Evolutionary conservation across 2,888 invertebrate genomes (phyloP).

Genomic region (Psylliodes chrysocephalus): DNA sequence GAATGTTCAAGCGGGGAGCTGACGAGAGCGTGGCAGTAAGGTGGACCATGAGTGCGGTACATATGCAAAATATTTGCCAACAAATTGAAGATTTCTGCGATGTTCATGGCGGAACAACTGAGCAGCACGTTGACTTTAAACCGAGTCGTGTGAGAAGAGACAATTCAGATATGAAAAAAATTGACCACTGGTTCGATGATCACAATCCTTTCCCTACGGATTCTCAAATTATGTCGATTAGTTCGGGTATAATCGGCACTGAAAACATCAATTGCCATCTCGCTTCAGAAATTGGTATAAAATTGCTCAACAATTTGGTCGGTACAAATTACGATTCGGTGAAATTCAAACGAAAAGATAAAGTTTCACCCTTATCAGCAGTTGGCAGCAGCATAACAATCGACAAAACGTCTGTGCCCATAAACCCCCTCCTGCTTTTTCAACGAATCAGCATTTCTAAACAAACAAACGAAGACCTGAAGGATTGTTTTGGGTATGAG

Average conservation of each 20-base stretch:
- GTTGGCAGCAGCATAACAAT: slow-evolving; percentile 5
- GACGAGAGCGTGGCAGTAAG: slow-evolving; percentile 36
- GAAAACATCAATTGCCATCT: slow-evolving; percentile 21
- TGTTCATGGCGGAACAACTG: background rate
- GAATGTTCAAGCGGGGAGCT: slow-evolving; percentile 40
- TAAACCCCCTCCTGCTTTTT: slow-evolving; percentile 32
- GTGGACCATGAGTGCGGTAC: slow-evolving; percentile 41
- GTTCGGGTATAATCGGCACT: slow-evolving; percentile 24
- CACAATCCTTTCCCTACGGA: slow-evolving; percentile 5
- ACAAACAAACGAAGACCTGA: slow-evolving; percentile 8
- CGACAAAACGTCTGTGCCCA: slow-evolving; percentile 8
- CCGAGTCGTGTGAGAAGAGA: background rate
- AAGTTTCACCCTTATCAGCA: slow-evolving; percentile 21
- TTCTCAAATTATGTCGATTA: slow-evolving; percentile 43
- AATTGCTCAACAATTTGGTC: background rate
- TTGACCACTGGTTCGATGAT: background rate
- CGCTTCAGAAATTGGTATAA: slow-evolving; percentile 27
- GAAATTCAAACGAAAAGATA: slow-evolving; percentile 13
- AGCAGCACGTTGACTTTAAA: background rate
- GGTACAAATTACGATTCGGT: background rate
- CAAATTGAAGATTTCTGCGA: background rate
- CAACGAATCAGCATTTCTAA: slow-evolving; percentile 22
- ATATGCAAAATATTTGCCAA: background rate
- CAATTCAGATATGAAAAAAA: background rate
- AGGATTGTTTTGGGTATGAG: slow-evolving; percentile 20